Percentiles rank a stretch among this genome's conserved stretches.
phyloP scores from a whole-genome alignment of 2,888 invertebrate species.

The Fragum sueziense region DNA sequence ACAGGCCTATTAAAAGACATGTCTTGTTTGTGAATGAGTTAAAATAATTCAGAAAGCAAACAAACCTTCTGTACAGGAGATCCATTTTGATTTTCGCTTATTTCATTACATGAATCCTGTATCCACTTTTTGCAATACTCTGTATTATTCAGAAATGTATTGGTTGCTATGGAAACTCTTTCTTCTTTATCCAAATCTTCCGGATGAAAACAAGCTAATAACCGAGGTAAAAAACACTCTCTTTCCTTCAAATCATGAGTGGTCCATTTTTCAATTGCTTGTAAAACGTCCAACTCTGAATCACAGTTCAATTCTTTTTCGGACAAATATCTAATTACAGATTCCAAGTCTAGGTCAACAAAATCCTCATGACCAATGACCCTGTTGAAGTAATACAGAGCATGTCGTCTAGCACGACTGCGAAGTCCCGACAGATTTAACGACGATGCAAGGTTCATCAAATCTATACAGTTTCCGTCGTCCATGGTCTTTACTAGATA shows the following conservation, averaged over 20 bases:
- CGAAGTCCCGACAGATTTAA: conserved; percentile 25
- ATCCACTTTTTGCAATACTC: conserved; percentile 30
- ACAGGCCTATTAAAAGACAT: no score
- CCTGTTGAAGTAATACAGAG: conserved; percentile 43
- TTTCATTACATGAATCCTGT: neutral
- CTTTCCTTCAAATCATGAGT: conserved; percentile 18
- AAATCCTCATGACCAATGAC: conserved; percentile 30
- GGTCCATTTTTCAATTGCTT: conserved; percentile 39
- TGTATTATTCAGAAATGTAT: conserved; percentile 30
- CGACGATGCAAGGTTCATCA: conserved; percentile 17
- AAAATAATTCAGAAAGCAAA: no score
- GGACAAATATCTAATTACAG: conserved; percentile 34
- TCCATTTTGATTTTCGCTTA: neutral
- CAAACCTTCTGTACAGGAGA: neutral
- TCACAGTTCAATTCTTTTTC: conserved; percentile 39
- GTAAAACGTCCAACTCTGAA: conserved; percentile 43
- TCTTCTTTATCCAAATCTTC: conserved; percentile 44
- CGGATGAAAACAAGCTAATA: conserved; percentile 47
- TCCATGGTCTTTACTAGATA: conserved; percentile 26
- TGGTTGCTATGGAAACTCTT: conserved; percentile 13
- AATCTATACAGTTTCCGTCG: conserved; percentile 30
- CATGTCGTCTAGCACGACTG: conserved; percentile 42
- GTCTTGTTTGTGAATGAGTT: no score
- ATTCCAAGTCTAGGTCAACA: conserved; percentile 12
- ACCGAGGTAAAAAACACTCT: neutral